Evolutionary conservation across 2,797 vertebrate genomes (phyloP), one percentile per base, ranked within the genome.

Genomic region (Iguana delicatissima): DNA sequence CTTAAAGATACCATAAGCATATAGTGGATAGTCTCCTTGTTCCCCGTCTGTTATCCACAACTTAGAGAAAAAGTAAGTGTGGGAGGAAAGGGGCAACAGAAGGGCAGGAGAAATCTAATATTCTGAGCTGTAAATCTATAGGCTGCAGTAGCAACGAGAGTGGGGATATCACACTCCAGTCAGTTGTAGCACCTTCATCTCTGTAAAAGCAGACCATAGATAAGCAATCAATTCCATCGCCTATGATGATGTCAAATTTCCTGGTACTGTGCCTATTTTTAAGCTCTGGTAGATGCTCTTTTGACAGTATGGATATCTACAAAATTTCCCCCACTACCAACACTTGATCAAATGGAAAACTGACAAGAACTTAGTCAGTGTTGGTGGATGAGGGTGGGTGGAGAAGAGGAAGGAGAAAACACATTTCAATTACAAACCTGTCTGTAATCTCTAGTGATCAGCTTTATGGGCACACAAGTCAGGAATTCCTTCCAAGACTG

Each of bases 281-380:
- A 84, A 77, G 73, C 73, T 46, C 77, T 59, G 52, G 24, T 29
- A 89, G 42, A 22, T 57, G 35, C 32, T 79, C n/a, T 84, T 89
- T 86, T 64, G 46, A 38, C 42, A 77, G 2, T n/a, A 18, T n/a
- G 13, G 42, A 64, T 77, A 16, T 64, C 6, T 29, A 59, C 59
- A 62, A 52, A 89, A 35, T 22, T 22, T 4, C 81, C 73, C 73
- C 16, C 10, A 9, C 69, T 38, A 42, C 20, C 20, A 46, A 42
- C 38, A n/a, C 26, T 29, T 67, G 55, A 87, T 35, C 42, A 85
- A 55, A 80, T 69, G 74, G 83, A 89, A 89, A 89, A 20, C 26
- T 55, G 8, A 12, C n/a, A 35, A 22, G 59, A 52, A n/a, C 35
- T 16, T 9, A 10, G 67, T 69, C 9, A 1, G 67, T 42, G n/a